Evolutionary conservation across 2,888 invertebrate genomes (phyloP).

Genomic region (Dendrolimus pini): DNA sequence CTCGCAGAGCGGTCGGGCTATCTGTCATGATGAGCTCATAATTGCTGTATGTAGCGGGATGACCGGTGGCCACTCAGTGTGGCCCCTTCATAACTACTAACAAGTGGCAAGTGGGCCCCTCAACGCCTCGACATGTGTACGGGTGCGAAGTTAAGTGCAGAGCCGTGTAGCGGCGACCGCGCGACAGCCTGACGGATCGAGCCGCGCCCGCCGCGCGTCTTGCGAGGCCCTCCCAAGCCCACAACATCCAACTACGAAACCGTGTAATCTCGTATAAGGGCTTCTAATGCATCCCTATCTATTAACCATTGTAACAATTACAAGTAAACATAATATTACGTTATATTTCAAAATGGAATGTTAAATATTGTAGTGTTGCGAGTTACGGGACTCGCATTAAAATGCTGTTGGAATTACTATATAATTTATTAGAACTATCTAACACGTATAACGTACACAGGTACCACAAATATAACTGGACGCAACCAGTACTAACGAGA

Average conservation of each 20-base stretch:
- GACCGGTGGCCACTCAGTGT: slow-evolving; percentile 39
- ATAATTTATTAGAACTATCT: too few species aligned
- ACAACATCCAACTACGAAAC: slow-evolving; percentile 27
- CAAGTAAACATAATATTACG: too few species aligned
- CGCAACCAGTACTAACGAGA: too few species aligned
- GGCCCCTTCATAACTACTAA: slow-evolving; percentile 51
- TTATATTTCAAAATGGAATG: too few species aligned
- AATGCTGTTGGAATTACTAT: too few species aligned
- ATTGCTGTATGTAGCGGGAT: slow-evolving; percentile 40
- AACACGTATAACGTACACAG: too few species aligned
- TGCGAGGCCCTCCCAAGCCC: slow-evolving; percentile 26
- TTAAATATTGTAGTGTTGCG: too few species aligned
- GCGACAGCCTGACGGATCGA: slow-evolving; percentile 66
- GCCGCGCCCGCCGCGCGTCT: slow-evolving; percentile 39
- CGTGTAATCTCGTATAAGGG: slow-evolving; percentile 1
- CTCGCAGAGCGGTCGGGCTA: slow-evolving; percentile 13
- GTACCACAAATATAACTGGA: too few species aligned
- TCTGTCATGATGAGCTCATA: slow-evolving; percentile 36
- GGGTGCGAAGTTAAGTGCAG: slow-evolving; percentile 62
- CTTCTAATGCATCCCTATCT: too few species aligned
- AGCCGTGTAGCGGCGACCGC: slow-evolving; percentile 51
- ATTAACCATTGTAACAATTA: too few species aligned
- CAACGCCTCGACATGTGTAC: slow-evolving; percentile 58
- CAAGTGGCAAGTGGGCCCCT: slow-evolving; percentile 58
- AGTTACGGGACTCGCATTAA: too few species aligned